Base-by-base conservation (phyloP, 2,888 invertebrate genomes). In the Lymantria monacha region DNA sequence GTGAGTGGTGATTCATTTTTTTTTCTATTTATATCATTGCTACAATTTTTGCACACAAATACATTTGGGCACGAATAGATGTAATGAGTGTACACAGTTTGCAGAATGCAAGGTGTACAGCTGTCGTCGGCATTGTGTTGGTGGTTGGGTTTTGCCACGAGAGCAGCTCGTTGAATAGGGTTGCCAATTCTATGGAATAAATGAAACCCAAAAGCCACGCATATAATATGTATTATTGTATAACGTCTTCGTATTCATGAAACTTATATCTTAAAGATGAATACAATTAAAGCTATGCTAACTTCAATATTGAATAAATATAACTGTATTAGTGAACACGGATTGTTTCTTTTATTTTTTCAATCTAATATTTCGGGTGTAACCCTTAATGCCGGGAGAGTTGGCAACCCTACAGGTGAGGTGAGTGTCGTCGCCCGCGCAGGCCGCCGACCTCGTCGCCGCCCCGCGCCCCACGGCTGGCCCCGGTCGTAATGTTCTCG, bases 381-480 rank as follows among this genome's bases (percentile, higher is more conserved):
- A 2, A 22, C 22, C 22, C 22, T 22, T 5, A 22, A 22, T 22
- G 2, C 22, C 7, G 33, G 33, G 33, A 33, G 9, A 33, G 22
- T 22, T 22, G 22, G 22, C 33, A 33, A 8, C 33, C 33, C 33
- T 33, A 33, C 33, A 66, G 66, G 63, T 56, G 61, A 58, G 52
- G 42, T 46, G 47, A 50, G 61, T 55, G 64, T 59, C 70, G 67
- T 49, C 66, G 42, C 22, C 42, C 64, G 58, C 61, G 65, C 61
- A 56, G 62, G 61, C 61, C 74, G 48, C 59, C 56, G 49, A 54
- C 58, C 55, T 60, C 51, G 42, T 58, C 63, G 46, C 43, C 61
- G 47, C 49, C 56, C 49, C 59, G 46, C 38, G 40, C 51, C n/a
- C 30, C n/a, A 8, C n/a, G 11, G 1, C 38, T 2, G 48, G 11